Percentiles rank a stretch among this genome's conserved stretches.
These are phyloP conservation scores for Apis cerana DNA, from an alignment of 1,140 invertebrate species.

Conservation along the genomic window DNA sequence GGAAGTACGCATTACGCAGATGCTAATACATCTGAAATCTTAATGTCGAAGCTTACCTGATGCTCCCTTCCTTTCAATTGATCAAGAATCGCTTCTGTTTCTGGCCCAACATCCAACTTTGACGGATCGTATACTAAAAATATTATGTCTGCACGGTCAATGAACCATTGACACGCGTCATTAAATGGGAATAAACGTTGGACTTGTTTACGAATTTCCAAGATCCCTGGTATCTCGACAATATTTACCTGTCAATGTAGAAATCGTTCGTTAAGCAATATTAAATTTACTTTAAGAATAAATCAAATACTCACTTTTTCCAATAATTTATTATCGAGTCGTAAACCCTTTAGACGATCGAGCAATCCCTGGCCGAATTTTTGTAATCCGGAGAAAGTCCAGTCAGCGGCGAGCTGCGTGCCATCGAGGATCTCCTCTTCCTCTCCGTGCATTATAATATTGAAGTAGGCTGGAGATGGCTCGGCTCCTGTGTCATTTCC, in stretches of 20 bases:
- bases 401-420: slow-evolving; percentile 95
- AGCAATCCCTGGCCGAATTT: slow-evolving; percentile 97
- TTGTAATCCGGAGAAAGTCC: slow-evolving; percentile 95
- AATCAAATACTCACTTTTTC: slow-evolving; percentile 87
- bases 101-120: slow-evolving; percentile 96
- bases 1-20: slow-evolving; percentile 1
- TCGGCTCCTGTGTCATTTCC: slow-evolving; percentile 88
- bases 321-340: slow-evolving; percentile 90
- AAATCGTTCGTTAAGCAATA: not conserved
- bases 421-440: slow-evolving; percentile 92
- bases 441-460: slow-evolving; percentile 94
- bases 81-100: slow-evolving; percentile 96
- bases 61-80: slow-evolving; percentile 96
- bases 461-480: slow-evolving; percentile 96
- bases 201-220: slow-evolving; percentile 96
- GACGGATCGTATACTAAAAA: slow-evolving; percentile 97
- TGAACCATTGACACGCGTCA: slow-evolving; percentile 98
- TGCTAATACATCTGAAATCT: too few species aligned
- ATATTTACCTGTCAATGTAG: slow-evolving; percentile 90
- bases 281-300: not conserved
- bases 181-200: slow-evolving; percentile 96
- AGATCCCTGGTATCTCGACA: slow-evolving; percentile 97
- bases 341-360: slow-evolving; percentile 92
- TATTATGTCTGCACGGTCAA: slow-evolving; percentile 96
- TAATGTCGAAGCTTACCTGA: slow-evolving; percentile 83